phyloP scores from a whole-genome alignment of 2,888 invertebrate genomes.

The Dinocampus coccinellae region DNA sequence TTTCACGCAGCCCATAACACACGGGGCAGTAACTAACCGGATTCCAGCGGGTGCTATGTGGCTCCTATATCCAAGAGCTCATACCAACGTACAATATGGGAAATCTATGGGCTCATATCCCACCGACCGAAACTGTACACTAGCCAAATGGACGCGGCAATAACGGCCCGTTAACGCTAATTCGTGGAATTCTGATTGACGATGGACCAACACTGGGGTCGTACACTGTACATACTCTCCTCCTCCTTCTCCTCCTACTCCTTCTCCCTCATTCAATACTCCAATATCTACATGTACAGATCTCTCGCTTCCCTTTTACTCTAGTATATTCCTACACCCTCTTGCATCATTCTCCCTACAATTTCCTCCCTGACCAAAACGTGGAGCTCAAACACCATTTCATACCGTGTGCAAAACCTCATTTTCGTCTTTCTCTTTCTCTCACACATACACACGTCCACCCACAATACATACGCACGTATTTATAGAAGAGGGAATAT shows the following conservation, averaged over 20 bases:
- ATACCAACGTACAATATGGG: constrained; percentile 65
- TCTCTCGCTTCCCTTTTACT: not conserved
- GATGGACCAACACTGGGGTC: constrained; percentile 59
- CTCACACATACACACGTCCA: constrained; percentile 29
- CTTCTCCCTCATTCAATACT: constrained; percentile 24
- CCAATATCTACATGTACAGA: not conserved
- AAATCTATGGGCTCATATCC: constrained; percentile 69
- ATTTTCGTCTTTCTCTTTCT: constrained; percentile 32
- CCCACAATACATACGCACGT: not conserved
- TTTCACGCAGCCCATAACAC: constrained; percentile 61
- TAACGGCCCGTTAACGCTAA: constrained; percentile 70
- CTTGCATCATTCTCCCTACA: constrained; percentile 21
- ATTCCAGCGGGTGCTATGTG: constrained; percentile 63
- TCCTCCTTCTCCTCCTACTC: constrained; percentile 36
- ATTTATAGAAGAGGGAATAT: constrained; percentile 37
- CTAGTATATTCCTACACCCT: constrained; percentile 11
- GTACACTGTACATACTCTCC: constrained; percentile 26
- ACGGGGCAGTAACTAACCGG: constrained; percentile 67
- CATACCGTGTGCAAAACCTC: constrained; percentile 34
- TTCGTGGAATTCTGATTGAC: constrained; percentile 70
- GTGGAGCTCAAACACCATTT: constrained; percentile 33
- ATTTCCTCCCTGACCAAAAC: constrained; percentile 27
- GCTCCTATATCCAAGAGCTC: constrained; percentile 56
- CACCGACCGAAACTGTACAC: constrained; percentile 64
- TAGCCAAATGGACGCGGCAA: constrained; percentile 70